Conservation (phyloP, 2,113 vertebrate species). For the Neoarius graeffei region DNA sequence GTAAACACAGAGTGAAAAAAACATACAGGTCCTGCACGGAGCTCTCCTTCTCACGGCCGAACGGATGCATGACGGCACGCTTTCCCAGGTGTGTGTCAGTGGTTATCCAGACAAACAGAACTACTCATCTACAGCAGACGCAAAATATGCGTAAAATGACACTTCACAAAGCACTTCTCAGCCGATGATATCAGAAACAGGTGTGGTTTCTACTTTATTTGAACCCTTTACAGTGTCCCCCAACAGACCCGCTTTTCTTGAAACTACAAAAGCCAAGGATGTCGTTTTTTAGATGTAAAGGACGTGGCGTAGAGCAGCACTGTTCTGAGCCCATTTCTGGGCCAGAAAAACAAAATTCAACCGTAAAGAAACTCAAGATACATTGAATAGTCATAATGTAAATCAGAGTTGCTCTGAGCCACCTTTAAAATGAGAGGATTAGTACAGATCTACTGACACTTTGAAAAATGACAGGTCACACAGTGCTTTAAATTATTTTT, state of each 20-base stretch:
- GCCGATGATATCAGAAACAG: background rate
- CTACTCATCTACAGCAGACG: conserved; percentile 48
- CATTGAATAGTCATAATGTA: too few species aligned
- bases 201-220: too few species aligned
- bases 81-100: background rate
- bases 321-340: background rate
- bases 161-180: background rate
- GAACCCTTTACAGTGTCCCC: background rate
- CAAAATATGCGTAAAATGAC: background rate
- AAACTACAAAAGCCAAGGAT: background rate
- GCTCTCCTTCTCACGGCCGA: conserved; percentile 79
- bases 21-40: conserved; percentile 80
- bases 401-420: background rate
- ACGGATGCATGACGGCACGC: conserved; percentile 74
- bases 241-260: background rate
- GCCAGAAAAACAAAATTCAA: background rate
- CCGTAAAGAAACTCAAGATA: background rate
- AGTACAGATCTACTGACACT: too few species aligned
- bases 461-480: background rate
- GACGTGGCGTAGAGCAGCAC: too few species aligned
- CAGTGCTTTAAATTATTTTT: background rate
- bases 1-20: conserved; percentile 84
- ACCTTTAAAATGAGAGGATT: background rate
- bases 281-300: background rate
- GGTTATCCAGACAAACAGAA: background rate